A percentile compares a stretch with the other conserved stretches of the same genome.
Conservation (phyloP, 1,140 invertebrate species). For the Drosophila ananassae region DNA sequence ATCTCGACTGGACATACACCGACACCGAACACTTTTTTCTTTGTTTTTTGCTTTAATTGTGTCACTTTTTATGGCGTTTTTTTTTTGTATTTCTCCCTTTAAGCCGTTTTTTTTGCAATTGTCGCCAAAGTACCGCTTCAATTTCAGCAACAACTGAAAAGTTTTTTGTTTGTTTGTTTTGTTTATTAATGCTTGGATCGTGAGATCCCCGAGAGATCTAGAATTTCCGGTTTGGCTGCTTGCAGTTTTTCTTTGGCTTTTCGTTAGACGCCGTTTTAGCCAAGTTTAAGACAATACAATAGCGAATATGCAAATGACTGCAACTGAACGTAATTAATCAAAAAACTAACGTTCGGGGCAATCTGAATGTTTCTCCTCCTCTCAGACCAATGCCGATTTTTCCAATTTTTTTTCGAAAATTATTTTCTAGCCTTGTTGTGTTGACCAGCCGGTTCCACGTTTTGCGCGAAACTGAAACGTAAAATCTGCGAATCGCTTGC, state of each 20-base stretch:
- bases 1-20: slow-evolving; percentile 41
- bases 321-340: slow-evolving; percentile 37
- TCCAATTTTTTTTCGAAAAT: slow-evolving; percentile 36
- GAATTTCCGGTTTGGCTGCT: slow-evolving; percentile 74
- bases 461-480: slow-evolving; percentile 80
- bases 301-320: slow-evolving; percentile 48
- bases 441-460: slow-evolving; percentile 76
- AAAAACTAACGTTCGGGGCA: slow-evolving; percentile 38
- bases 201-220: slow-evolving; percentile 59
- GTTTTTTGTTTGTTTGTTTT: slow-evolving; percentile 42
- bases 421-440: slow-evolving; percentile 32
- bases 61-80: slow-evolving; percentile 44
- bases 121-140: slow-evolving; percentile 46
- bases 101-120: slow-evolving; percentile 18
- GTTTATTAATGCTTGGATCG: slow-evolving; percentile 46
- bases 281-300: slow-evolving; percentile 42
- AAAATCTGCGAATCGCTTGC: slow-evolving; percentile 71
- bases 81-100: slow-evolving; percentile 9
- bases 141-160: slow-evolving; percentile 23
- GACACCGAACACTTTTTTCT: slow-evolving; percentile 20
- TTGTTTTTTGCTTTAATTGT: slow-evolving; percentile 44
- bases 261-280: slow-evolving; percentile 1
- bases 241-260: slow-evolving; percentile 30
- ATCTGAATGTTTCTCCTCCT: slow-evolving; percentile 27
- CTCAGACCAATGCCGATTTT: slow-evolving; percentile 39